These are phyloP conservation scores for Nomada flava DNA, from an alignment of 2,888 invertebrate genomes.

Conservation along the genomic window DNA sequence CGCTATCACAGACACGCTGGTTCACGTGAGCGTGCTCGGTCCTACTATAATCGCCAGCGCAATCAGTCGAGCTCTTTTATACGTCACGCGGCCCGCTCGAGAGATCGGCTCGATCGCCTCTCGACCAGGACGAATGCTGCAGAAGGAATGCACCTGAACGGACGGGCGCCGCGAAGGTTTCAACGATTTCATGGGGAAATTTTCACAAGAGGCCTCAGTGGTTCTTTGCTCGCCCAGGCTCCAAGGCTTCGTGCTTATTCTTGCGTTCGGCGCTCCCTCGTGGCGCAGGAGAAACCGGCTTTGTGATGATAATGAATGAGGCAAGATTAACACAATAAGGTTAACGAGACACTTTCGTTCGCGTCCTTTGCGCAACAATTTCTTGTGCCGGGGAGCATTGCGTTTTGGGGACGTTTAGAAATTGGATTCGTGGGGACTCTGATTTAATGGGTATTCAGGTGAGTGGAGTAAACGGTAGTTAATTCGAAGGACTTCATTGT, in stretches of 20 bases:
- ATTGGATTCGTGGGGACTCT: not conserved
- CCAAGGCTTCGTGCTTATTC: constrained; percentile 35
- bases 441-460: not conserved
- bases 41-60: constrained; percentile 72
- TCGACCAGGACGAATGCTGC: constrained; percentile 50
- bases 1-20: not conserved
- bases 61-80: constrained; percentile 77
- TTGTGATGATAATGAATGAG: not conserved
- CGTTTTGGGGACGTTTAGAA: not conserved
- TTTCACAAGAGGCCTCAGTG: constrained; percentile 42
- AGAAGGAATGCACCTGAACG: constrained; percentile 64
- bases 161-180: constrained; percentile 59
- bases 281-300: not conserved
- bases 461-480: no score
- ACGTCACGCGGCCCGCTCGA: constrained; percentile 65
- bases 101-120: constrained; percentile 63
- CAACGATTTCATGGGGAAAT: constrained; percentile 71
- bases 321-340: not conserved
- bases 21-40: constrained; percentile 63
- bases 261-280: constrained; percentile 1
- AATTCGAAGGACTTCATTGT: no score
- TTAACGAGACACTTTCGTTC: constrained; percentile 3
- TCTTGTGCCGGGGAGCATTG: not conserved
- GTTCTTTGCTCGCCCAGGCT: not conserved
- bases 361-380: constrained; percentile 8